A percentile compares a stretch with the other conserved stretches of the same genome.
Evolutionary conservation across 1,140 invertebrate genomes (phyloP).

Genomic region (Aricia agestis): DNA sequence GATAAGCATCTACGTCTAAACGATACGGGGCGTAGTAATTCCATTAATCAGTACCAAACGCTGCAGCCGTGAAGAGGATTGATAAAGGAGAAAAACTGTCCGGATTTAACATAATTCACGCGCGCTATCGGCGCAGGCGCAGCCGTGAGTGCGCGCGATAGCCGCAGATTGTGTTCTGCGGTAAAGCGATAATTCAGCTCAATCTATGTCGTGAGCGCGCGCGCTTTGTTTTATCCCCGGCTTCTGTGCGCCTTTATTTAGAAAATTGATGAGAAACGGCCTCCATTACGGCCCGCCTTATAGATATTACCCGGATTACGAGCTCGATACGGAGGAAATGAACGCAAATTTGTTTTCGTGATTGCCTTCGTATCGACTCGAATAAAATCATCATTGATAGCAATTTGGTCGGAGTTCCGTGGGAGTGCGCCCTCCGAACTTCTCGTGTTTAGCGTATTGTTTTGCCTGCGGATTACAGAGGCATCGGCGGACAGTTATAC

Average conservation of each 20-base stretch:
- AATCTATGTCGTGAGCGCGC: conserved; percentile 74
- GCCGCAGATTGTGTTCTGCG: conserved; percentile 70
- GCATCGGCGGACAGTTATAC: not conserved
- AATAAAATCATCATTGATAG: conserved; percentile 62
- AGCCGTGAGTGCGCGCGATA: conserved; percentile 42
- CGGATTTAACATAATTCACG: conserved; percentile 70
- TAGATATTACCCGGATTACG: conserved; percentile 59
- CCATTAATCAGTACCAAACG: conserved; percentile 58
- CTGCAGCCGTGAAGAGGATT: conserved; percentile 62
- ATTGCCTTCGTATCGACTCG: conserved; percentile 67
- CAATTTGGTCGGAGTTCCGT: conserved; percentile 58
- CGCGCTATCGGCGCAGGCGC: conserved; percentile 56
- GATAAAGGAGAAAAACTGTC: conserved; percentile 67
- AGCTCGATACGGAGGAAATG: conserved; percentile 67
- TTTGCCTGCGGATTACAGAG: not conserved
- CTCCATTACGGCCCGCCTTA: conserved; percentile 71
- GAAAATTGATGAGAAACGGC: conserved; percentile 76
- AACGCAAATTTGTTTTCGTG: conserved; percentile 74
- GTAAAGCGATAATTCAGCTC: conserved; percentile 75
- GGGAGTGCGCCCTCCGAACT: conserved; percentile 30
- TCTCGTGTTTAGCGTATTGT: conserved; percentile 8
- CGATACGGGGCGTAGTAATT: conserved; percentile 35
- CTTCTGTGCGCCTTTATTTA: conserved; percentile 75
- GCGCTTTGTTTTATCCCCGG: conserved; percentile 73
- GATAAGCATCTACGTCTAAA: conserved; percentile 46